Evolutionary conservation across 2,797 vertebrate species (phyloP).

Genomic region (Halcyon badia): DNA sequence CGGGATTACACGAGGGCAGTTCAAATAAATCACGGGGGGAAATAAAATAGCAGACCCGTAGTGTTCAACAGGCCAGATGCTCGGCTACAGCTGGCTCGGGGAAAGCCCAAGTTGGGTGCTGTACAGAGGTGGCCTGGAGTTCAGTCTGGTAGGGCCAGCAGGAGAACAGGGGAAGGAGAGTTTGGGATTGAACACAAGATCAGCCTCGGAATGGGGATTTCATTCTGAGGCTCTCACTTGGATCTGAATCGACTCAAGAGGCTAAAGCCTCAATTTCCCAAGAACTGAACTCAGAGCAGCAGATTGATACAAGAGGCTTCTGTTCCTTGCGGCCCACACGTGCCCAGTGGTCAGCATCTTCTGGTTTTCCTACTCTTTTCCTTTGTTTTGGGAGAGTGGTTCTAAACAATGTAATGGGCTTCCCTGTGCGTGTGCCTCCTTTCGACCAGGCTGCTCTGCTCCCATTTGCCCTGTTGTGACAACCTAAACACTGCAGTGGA

Average conservation of each 20-base stretch:
- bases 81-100: not conserved
- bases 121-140: conserved; percentile 41
- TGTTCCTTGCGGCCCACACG: not conserved
- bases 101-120: conserved; percentile 12
- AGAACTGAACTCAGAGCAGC: not conserved
- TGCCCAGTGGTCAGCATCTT: not conserved
- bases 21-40: conserved; percentile 79
- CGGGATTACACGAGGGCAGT: conserved; percentile 77
- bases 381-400: not conserved
- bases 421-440: not conserved
- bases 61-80: conserved; percentile 67
- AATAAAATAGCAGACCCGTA: conserved; percentile 70
- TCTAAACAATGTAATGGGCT: not conserved
- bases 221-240: not conserved
- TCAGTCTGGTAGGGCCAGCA: conserved; percentile 9
- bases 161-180: conserved; percentile 29
- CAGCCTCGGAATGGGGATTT: not conserved
- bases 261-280: not conserved
- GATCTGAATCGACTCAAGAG: not conserved
- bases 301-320: not conserved
- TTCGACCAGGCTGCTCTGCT: not conserved
- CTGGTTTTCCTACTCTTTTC: not conserved
- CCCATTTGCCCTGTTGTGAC: not conserved
- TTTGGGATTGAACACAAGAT: not conserved
- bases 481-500: not conserved